Percentiles rank a stretch among this genome's conserved stretches.
phyloP scores from a whole-genome alignment of 2,113 vertebrate genomes.

The Daphoenositta chrysoptera region DNA sequence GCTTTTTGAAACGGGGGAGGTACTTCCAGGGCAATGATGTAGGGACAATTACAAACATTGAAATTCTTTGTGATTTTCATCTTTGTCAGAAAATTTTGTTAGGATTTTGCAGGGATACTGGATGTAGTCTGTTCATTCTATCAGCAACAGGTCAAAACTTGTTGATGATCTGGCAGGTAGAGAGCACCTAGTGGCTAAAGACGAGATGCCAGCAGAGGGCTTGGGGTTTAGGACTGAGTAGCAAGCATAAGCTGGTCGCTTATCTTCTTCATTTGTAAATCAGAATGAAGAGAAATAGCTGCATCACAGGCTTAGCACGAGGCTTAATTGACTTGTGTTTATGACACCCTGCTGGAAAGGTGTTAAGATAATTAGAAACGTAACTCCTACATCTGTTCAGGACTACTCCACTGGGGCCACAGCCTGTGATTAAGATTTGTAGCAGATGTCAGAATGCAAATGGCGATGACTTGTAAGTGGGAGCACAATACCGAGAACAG shows the following conservation, averaged over 20 bases:
- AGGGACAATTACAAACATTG: neutral
- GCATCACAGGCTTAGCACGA: neutral
- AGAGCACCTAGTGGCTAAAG: neutral
- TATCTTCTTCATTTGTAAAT: neutral
- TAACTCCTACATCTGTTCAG: conserved; percentile 9
- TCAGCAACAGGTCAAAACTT: neutral
- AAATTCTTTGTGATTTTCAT: neutral
- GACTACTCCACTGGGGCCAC: neutral
- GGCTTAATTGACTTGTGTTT: neutral
- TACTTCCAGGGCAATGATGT: fast-evolving
- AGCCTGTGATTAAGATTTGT: neutral
- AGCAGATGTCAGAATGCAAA: neutral
- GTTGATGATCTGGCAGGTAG: neutral
- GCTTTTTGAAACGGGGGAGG: neutral
- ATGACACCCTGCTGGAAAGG: neutral
- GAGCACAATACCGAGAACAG: fast-evolving
- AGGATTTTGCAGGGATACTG: neutral
- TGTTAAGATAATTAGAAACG: neutral
- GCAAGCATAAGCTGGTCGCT: neutral
- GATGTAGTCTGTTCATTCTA: neutral
- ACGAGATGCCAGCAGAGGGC: neutral
- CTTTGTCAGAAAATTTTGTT: neutral
- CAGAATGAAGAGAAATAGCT: neutral
- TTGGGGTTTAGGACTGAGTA: neutral
- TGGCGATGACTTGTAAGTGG: neutral